Evolutionary conservation across 2,113 vertebrate species (phyloP), one percentile per base, ranked within the genome.

Genomic region (Cavia porcellus): DNA sequence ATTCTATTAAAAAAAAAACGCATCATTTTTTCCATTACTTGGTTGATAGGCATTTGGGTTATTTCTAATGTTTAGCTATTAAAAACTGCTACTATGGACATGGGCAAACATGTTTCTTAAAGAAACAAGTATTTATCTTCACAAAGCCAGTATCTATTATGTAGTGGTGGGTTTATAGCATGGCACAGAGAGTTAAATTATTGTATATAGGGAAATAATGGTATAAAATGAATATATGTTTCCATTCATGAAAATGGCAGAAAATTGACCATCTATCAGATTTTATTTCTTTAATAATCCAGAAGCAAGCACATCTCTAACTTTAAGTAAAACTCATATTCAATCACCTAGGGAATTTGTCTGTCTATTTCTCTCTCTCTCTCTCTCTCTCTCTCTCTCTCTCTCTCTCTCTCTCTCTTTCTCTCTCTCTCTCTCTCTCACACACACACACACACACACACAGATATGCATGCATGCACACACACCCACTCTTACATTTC

Each of bases 251-350:
- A 74, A 70, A 89, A 74, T 81, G 50, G 12, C 70, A 87, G 52
- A 28, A 84, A 95, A 68, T 7, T 82, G 50, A 38, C 2, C 22
- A 84, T 74, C 90, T n/a, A 72, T 80, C n/a, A 50, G 24, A 35
- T 94, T 96, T 96, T 25, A 64, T 81, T 89, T 42, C 4, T 85
- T 92, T 94, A 28, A 35, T 90, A 20, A 86, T 97, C 30, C 22
- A 94, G 64, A 91, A 90, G 94, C 2, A 75, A 83, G 62, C 32
- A 70, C 38, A 77, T 42, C 45, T 52, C 19, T 88, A 57, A 75
- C 45, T 94, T 92, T 52, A 89, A 72, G 22, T 79, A n/a, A 45
- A 92, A 89, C 85, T 70, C 42, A 75, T 68, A 90, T 55, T 47
- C 24, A 25, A 32, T 92, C 47, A 92, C 35, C 7, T 92, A 42